Evolutionary conservation across 2,113 vertebrate genomes (phyloP), one percentile per base, ranked within the genome.

Genomic region (Bufo bufo): DNA sequence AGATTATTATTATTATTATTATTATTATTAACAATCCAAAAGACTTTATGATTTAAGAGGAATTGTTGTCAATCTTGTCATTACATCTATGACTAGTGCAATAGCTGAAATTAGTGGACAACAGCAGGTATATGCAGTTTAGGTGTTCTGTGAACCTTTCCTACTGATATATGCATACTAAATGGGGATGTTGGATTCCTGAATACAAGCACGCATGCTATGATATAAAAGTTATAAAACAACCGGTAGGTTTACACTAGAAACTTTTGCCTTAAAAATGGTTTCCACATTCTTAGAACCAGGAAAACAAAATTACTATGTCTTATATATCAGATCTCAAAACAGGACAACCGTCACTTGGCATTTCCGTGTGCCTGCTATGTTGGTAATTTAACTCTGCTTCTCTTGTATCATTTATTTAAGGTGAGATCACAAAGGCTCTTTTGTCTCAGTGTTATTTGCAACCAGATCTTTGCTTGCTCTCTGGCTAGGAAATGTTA

Each of bases 341-440:
- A 83, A 72, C 77, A 82, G 47, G 71, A 83, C 79, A 75, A 56
- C 78, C 52, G 33, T 80, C 77, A 58, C 65, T 72, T 75, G 45
- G 86, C 23, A 82, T 87, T 87, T 88, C 80, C 80, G 58, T 66
- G 33, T 71, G 80, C 43, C 78, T 59, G 50, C 47, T 88, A 52
- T 88, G 72, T 85, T 0, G 16, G 45, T 63, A 7, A 0, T 4
- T 17, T 77, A 58, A 61, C 49, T 71, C 85, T 83, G 47, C 59
- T 74, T 65, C 13, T 82, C 69, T 43, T 12, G 12, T 89, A 43
- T 90, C 74, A 90, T 92, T 92, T 89, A 90, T 93, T 90, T 56
- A 89, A 43, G 82, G 84, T 85, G 61, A 61, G 56, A 12, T 65
- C 63, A 92, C 90, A 92, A 90, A 87, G 90, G 6, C 79, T 69